Evolutionary conservation across 1,140 invertebrate species (phyloP), one percentile per base, ranked within the genome.

Genomic region (Drosophila grimshawi): DNA sequence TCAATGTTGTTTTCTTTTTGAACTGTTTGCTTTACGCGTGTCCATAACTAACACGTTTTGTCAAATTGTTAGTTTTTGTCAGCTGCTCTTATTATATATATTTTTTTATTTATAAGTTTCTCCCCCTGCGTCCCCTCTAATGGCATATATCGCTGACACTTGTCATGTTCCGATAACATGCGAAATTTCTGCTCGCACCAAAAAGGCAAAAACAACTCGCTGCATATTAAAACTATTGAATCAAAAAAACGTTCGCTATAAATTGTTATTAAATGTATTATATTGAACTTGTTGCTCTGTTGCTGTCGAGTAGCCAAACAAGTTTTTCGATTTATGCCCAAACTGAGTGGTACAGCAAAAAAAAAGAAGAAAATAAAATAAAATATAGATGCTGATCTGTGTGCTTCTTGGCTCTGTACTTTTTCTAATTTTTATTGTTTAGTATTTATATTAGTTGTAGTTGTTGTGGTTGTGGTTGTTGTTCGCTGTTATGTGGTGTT

Each of bases 131-230:
- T 49, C 19, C 67, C 68, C 39, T 46, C 29, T 27, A n/a, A 4
- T 35, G 11, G 48, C 48, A 45, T 61, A 64, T 62, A 82, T 78
- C 76, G 51, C 65, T 86, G 83, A 77, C 80, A 88, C 83, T 86
- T 86, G 82, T 82, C 82, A 86, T 66, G 53, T 62, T 67, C 80
- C 85, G 85, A 88, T 89, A 88, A 88, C 85, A 85, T 88, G 85
- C 85, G 85, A 88, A 83, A 83, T 88, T 70, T 88, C 77, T 83
- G 76, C 19, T 55, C 64, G 33, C 29, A 70, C 62, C 56, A 68
- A 89, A 76, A 89, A 79, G 85, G 85, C 74, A 85, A 89, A 27
- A 76, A 85, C 85, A 70, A 81, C 78, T 88, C 77, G 74, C 67
- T 89, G 85, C 85, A 89, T 89, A 89, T 89, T 89, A 85, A 88